Evolutionary conservation across 1,140 invertebrate species (phyloP).

Genomic region (Zaprionus capensis): DNA sequence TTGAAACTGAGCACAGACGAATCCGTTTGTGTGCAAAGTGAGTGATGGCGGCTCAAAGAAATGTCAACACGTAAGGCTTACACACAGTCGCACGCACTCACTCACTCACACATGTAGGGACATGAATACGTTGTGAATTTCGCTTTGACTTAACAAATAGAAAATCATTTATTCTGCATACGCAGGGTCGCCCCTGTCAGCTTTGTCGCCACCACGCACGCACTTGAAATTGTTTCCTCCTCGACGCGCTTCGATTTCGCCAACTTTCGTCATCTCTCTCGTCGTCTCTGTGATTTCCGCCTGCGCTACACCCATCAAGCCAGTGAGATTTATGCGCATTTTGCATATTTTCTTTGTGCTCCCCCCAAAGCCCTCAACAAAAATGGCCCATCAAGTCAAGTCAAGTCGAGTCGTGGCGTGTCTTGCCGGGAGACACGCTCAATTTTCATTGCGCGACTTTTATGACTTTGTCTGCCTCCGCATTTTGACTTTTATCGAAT

Average conservation of each 20-base stretch:
- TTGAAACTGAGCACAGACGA: conserved; percentile 35
- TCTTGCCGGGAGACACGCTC: conserved; percentile 18
- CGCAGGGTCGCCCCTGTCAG: conserved; percentile 42
- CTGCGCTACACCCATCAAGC: conserved; percentile 42
- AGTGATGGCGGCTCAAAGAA: conserved; percentile 78
- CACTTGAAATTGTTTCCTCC: conserved; percentile 43
- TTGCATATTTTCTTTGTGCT: conserved; percentile 73
- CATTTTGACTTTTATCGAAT: conserved; percentile 76
- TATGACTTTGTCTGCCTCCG: conserved; percentile 73
- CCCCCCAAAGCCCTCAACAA: conserved; percentile 55
- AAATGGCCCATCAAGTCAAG: conserved; percentile 56
- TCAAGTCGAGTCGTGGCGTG: not conserved
- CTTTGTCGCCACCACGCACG: not conserved
- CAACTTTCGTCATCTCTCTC: conserved; percentile 20
- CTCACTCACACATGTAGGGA: conserved; percentile 6
- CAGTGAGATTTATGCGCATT: conserved; percentile 77
- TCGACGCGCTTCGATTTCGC: conserved; percentile 64
- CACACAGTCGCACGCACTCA: conserved; percentile 16
- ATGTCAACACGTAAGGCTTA: conserved; percentile 74
- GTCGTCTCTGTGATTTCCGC: conserved; percentile 61
- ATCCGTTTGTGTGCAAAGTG: conserved; percentile 54
- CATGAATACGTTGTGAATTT: conserved; percentile 58
- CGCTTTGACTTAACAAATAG: conserved; percentile 81
- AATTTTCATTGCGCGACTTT: conserved; percentile 81
- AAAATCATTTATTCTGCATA: conserved; percentile 81